A percentile compares a stretch with the other conserved stretches of the same genome.
Conservation (phyloP, 2,113 vertebrate genomes). For the Syngnathus scovelli region DNA sequence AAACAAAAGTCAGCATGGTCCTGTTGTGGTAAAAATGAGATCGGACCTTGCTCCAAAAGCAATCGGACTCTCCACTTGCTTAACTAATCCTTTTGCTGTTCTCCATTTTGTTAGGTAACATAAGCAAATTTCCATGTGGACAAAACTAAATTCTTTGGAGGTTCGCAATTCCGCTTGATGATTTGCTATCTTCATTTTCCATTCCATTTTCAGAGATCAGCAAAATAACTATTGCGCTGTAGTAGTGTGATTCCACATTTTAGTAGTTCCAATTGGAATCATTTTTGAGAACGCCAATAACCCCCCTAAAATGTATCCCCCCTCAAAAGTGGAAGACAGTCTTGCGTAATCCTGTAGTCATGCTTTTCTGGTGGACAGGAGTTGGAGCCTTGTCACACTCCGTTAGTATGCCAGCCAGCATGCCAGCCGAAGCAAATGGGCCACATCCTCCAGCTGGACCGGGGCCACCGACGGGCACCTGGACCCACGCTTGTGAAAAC, state of each 20-base stretch:
- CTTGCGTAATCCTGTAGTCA: neutral
- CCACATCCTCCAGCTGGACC: slow-evolving; percentile 67
- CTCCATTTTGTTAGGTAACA: neutral
- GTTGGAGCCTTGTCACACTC: slow-evolving; percentile 9
- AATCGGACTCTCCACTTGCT: neutral
- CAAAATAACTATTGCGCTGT: too few species aligned
- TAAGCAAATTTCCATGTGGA: too few species aligned
- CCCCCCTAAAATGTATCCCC: too few species aligned
- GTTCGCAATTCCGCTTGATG: too few species aligned
- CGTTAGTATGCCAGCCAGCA: slow-evolving; percentile 65
- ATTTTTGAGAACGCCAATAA: too few species aligned
- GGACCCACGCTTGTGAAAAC: slow-evolving; percentile 51
- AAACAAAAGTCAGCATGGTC: neutral
- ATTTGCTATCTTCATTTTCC: too few species aligned
- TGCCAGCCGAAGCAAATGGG: slow-evolving; percentile 48
- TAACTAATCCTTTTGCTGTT: neutral
- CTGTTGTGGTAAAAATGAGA: too few species aligned
- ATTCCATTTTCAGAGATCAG: too few species aligned
- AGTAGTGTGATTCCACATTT: too few species aligned
- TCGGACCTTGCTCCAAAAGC: neutral
- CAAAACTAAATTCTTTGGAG: too few species aligned
- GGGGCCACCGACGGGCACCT: slow-evolving; percentile 64
- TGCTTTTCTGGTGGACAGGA: neutral
- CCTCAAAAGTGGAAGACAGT: neutral
- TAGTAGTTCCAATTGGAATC: too few species aligned